Conservation (phyloP, 2,113 vertebrate species). For the Sorex fumeus region DNA sequence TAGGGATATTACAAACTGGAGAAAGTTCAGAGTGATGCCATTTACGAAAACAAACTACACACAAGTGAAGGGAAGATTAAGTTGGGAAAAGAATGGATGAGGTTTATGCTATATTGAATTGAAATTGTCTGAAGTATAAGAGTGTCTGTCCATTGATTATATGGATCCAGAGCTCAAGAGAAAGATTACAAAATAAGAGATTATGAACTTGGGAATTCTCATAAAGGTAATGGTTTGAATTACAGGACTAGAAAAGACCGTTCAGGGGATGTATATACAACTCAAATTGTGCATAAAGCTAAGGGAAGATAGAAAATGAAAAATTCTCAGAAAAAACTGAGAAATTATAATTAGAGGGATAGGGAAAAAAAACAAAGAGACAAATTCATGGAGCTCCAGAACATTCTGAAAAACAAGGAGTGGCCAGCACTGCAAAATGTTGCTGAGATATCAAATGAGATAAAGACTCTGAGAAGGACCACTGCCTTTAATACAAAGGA, state of each 20-base stretch:
- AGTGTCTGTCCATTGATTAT: too few relatives aligned
- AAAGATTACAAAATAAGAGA: slow-evolving; percentile 3
- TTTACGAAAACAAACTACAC: background rate
- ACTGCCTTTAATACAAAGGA: background rate
- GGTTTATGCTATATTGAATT: background rate
- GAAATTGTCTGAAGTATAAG: background rate
- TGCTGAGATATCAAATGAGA: background rate
- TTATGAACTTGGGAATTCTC: background rate
- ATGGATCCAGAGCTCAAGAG: background rate
- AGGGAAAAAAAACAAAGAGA: background rate
- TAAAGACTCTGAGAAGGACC: background rate
- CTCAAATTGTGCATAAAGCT: background rate
- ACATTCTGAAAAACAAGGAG: background rate
- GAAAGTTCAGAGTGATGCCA: too few relatives aligned
- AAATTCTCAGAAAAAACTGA: background rate
- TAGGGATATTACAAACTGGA: too few relatives aligned
- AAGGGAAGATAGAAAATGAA: background rate
- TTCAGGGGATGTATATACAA: background rate
- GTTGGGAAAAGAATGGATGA: background rate
- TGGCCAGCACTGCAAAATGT: background rate
- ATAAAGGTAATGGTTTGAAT: background rate
- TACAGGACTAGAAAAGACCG: background rate
- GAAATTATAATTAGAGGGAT: background rate
- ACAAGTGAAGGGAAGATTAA: background rate
- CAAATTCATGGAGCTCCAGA: background rate